Evolutionary conservation across 2,888 invertebrate genomes (phyloP), one percentile per base, ranked within the genome.

Genomic region (Belgica antarctica): DNA sequence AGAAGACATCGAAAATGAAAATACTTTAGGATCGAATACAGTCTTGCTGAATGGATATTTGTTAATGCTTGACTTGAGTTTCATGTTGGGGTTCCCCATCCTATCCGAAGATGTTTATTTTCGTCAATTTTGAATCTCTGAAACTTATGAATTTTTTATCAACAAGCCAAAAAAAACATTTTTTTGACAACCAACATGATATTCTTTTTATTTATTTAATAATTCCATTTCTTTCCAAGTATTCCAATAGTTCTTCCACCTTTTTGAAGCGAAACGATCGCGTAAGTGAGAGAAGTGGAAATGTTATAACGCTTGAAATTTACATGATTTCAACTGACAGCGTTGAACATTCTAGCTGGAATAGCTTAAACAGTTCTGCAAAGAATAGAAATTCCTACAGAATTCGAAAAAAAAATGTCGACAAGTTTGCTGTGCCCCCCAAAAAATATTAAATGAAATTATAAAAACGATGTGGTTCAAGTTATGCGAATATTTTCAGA

Each of bases 401-500:
- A n/a, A n/a, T n/a, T n/a, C n/a, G n/a, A n/a, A n/a, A n/a, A n/a
- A n/a, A n/a, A n/a, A n/a, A n/a, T n/a, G n/a, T n/a, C n/a, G n/a
- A n/a, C n/a, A n/a, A n/a, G n/a, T n/a, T n/a, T n/a, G n/a, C n/a
- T n/a, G n/a, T n/a, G n/a, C 10, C 31, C 10, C 31, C 10, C 31
- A 57, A 57, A 57, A n/a, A 19, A 61, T 15, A 61, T 31, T 31
- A 4, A 31, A 7, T 61, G n/a, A 61, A 61, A 22, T n/a, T 61
- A 61, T 57, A 61, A 27, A 61, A 61, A 61, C 27, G 59, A 61
- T 61, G 59, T 61, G 59, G 25, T 61, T 25, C 25, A 61, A 61
- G 27, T 27, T 61, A 61, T 61, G 59, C 59, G 59, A 61, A 61
- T 61, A 10, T 61, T 25, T 46, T 46, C 46, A n/a, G 12, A 15